Evolutionary conservation across 1,140 invertebrate genomes (phyloP).

Genomic region (Brachionus koreanus): DNA sequence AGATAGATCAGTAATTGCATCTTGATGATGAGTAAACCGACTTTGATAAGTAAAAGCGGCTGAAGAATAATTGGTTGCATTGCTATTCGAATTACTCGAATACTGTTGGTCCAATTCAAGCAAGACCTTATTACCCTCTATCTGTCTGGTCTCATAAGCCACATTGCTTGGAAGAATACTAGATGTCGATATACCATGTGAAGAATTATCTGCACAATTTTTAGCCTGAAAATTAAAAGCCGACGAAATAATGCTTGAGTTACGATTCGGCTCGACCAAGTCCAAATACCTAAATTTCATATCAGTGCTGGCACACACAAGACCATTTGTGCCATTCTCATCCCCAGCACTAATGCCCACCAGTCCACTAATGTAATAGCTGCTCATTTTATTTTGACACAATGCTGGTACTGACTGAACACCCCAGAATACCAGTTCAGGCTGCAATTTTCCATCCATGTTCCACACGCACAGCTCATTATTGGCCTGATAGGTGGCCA

Average conservation of each 20-base stretch:
- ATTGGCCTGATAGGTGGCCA: slow-evolving; percentile 15
- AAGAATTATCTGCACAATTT: neutral
- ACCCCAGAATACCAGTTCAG: slow-evolving; percentile 39
- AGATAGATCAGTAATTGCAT: slow-evolving; percentile 14
- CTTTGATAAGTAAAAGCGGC: slow-evolving; percentile 38
- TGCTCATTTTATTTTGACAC: slow-evolving; percentile 5
- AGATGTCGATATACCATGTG: neutral
- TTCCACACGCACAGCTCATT: slow-evolving; percentile 40
- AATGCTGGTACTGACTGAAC: slow-evolving; percentile 35
- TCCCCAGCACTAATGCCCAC: neutral
- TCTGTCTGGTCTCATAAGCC: neutral
- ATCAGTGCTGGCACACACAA: slow-evolving; percentile 17
- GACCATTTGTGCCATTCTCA: neutral
- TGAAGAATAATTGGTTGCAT: neutral
- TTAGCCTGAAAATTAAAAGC: slow-evolving; percentile 19
- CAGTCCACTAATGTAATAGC: neutral
- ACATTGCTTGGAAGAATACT: neutral
- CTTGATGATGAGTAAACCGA: slow-evolving; percentile 33
- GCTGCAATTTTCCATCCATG: neutral
- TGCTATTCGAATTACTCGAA: neutral
- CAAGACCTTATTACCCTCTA: slow-evolving; percentile 32
- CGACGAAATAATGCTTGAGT: slow-evolving; percentile 16
- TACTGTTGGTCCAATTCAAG: neutral
- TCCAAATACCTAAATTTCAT: slow-evolving; percentile 28
- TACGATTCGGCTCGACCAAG: neutral